Percentiles rank a stretch among this genome's conserved stretches.
These are phyloP conservation scores for Leptodactylus fuscus DNA, from an alignment of 2,113 vertebrate genomes.

Conservation along the genomic window DNA sequence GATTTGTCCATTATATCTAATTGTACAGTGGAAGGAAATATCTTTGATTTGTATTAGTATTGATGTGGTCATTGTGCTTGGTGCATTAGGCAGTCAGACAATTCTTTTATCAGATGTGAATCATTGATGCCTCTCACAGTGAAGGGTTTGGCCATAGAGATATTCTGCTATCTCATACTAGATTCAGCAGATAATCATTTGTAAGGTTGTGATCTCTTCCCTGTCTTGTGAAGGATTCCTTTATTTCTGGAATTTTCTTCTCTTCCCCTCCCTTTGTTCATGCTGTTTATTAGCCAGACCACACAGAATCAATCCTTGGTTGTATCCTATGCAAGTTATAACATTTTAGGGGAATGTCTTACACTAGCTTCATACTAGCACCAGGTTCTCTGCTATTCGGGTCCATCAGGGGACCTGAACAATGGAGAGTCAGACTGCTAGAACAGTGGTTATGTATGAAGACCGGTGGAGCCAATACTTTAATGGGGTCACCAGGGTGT, in stretches of 20 bases:
- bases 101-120: not conserved
- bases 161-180: not conserved
- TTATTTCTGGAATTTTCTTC: not conserved
- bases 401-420: too few species aligned
- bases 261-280: not conserved
- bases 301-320: not conserved
- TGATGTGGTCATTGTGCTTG: not conserved
- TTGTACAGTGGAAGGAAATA: not conserved
- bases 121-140: not conserved
- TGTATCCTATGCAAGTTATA: not conserved
- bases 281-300: not conserved
- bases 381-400: too few species aligned
- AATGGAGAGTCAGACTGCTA: too few species aligned
- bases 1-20: not conserved
- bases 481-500: too few species aligned
- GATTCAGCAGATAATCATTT: not conserved
- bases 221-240: not conserved
- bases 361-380: too few species aligned
- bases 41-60: not conserved
- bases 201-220: not conserved
- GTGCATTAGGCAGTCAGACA: not conserved
- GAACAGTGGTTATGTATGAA: too few species aligned
- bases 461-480: too few species aligned
- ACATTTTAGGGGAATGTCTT: too few species aligned
- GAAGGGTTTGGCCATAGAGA: not conserved